These are phyloP conservation scores for Sycobia sp. DNA, from an alignment of 1,140 invertebrate species.

Conservation along the genomic window DNA sequence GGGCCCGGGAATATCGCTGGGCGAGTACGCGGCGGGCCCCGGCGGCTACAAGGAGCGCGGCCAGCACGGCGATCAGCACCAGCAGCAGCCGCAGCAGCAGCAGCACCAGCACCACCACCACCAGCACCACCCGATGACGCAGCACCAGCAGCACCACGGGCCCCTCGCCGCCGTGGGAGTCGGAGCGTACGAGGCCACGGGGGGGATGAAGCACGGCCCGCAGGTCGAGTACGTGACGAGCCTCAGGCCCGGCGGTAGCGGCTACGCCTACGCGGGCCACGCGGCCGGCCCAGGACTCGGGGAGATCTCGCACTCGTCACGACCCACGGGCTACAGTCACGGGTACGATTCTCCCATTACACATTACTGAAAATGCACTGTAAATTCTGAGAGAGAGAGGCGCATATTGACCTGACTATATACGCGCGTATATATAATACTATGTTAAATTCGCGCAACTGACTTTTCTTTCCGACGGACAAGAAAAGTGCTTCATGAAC, in stretches of 20 bases:
- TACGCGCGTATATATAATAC: no score
- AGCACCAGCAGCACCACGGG: neutral
- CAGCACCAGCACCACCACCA: neutral
- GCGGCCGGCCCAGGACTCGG: neutral
- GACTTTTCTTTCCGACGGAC: no score
- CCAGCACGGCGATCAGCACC: neutral
- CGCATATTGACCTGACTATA: no score
- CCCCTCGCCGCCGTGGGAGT: neutral
- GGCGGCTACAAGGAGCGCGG: neutral
- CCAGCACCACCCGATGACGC: neutral
- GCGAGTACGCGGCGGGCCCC: neutral
- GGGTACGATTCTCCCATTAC: neutral
- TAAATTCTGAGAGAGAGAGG: no score
- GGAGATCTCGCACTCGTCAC: neutral
- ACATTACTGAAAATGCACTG: neutral
- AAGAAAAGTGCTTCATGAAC: no score
- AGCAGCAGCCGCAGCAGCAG: neutral
- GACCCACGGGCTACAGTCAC: constrained; percentile 14
- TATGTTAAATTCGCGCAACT: no score
- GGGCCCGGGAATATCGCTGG: no score
- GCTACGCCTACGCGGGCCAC: neutral
- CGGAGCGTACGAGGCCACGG: no score
- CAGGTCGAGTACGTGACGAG: neutral
- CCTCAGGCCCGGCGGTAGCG: neutral
- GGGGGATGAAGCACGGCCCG: no score